Conservation (phyloP, 2,113 vertebrate genomes). For the Benitochromis conjunctus region DNA sequence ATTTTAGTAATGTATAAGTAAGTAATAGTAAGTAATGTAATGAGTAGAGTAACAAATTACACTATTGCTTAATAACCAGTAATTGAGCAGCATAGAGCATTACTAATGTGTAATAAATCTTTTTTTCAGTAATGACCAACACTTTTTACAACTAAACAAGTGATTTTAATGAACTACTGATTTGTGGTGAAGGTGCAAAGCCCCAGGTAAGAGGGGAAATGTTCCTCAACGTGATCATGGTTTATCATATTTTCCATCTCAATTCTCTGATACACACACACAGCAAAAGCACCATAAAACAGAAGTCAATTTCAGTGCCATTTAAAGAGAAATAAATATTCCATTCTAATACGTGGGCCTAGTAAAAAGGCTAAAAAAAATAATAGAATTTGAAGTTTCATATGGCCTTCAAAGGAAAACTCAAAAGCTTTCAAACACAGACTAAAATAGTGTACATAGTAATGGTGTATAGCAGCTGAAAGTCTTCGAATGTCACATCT, state of each 20-base stretch:
- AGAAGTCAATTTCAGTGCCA: not conserved
- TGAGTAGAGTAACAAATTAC: not conserved
- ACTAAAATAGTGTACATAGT: not conserved
- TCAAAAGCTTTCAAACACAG: not conserved
- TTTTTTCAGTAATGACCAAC: not conserved
- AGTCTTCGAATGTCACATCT: conserved; percentile 15
- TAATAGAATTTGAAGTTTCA: not conserved
- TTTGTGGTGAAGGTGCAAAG: not conserved
- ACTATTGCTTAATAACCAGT: not conserved
- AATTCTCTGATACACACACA: not conserved
- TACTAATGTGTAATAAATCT: not conserved
- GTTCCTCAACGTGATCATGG: not conserved
- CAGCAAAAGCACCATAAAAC: not conserved
- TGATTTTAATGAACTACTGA: not conserved
- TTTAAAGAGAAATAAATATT: not conserved
- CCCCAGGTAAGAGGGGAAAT: not conserved
- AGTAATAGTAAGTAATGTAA: not conserved
- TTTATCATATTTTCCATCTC: not conserved
- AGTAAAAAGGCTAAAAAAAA: not conserved
- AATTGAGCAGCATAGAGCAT: not conserved
- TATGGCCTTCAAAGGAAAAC: not conserved
- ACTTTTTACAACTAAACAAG: not conserved
- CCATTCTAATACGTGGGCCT: not conserved
- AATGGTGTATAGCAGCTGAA: not conserved
- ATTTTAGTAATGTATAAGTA: not conserved